phyloP scores from a whole-genome alignment of 2,888 invertebrate species.

The Schrankia costaestrigalis region DNA sequence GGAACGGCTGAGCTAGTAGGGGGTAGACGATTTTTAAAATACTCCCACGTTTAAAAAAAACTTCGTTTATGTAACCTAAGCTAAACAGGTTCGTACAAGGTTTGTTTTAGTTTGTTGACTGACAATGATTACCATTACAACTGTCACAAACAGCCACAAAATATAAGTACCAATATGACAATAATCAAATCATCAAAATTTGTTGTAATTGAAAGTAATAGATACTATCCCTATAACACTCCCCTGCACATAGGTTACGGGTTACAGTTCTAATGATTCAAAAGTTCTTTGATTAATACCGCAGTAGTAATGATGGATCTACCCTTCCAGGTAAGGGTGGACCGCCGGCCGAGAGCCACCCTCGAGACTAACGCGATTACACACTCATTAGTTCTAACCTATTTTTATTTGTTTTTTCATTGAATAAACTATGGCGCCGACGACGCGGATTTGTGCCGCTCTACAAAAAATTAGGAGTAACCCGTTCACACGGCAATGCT shows the following conservation, averaged over 20 bases:
- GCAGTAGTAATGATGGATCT: constrained; percentile 55
- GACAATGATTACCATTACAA: no score
- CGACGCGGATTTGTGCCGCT: constrained; percentile 21
- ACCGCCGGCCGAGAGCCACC: constrained; percentile 71
- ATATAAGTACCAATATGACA: no score
- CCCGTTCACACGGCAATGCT: constrained; percentile 6
- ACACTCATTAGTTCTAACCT: constrained; percentile 71
- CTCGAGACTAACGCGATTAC: constrained; percentile 70
- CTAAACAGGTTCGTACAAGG: no score
- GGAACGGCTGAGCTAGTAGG: no score
- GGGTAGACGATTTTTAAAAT: no score
- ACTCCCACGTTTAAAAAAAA: no score
- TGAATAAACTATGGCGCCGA: constrained; percentile 37
- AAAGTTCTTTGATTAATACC: constrained; percentile 52
- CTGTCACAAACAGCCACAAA: no score
- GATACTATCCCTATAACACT: no score
- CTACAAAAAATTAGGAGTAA: constrained; percentile 27
- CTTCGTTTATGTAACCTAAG: no score
- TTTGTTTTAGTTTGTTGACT: no score
- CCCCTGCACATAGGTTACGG: constrained; percentile 3
- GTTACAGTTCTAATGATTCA: constrained; percentile 20
- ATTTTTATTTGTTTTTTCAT: constrained; percentile 60
- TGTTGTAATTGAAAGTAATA: no score
- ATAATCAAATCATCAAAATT: no score
- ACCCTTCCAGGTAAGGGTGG: constrained; percentile 63